Evolutionary conservation across 2,113 vertebrate species (phyloP).

Genomic region (Stictonetta naevosa): DNA sequence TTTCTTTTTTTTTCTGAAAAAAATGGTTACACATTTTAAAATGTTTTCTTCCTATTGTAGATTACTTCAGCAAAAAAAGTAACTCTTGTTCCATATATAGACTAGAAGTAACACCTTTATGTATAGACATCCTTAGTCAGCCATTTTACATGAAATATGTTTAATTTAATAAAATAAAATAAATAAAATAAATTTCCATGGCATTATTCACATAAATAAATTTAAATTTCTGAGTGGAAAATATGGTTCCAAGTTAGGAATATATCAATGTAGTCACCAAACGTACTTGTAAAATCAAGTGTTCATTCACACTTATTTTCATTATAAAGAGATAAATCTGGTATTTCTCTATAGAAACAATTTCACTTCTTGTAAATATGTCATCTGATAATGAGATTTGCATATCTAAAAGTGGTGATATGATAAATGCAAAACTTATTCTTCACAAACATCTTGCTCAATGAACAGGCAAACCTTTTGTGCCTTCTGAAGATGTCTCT

Average conservation of each 20-base stretch:
- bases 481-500: background rate
- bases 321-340: background rate
- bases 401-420: background rate
- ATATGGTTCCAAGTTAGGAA: background rate
- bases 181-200: background rate
- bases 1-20: background rate
- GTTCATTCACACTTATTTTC: background rate
- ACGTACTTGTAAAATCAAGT: constrained; percentile 22
- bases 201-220: background rate
- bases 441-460: background rate
- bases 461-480: background rate
- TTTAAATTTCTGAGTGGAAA: background rate
- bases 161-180: background rate
- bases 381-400: background rate
- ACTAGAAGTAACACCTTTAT: background rate
- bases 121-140: background rate
- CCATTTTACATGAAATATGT: background rate
- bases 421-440: background rate
- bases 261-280: background rate
- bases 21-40: background rate
- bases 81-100: background rate
- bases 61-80: background rate
- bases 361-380: background rate
- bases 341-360: background rate
- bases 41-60: background rate